Evolutionary conservation across 2,113 vertebrate species (phyloP).

Genomic region (Catharus bicknelli): DNA sequence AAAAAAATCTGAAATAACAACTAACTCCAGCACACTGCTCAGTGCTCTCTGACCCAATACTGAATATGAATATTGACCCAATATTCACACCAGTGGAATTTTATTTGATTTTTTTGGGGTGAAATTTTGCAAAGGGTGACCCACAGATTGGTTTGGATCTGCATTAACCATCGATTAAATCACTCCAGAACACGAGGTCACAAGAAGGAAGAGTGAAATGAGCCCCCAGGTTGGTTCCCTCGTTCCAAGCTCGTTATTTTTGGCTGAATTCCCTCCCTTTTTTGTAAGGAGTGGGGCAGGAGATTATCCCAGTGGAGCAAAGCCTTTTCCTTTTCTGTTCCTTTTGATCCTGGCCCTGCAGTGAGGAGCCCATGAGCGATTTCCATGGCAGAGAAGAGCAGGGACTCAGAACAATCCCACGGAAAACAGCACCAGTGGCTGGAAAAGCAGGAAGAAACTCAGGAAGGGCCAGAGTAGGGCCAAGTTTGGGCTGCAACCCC

Average conservation of each 20-base stretch:
- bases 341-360: background rate
- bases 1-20: background rate
- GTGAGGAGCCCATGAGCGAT: background rate
- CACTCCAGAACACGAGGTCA: background rate
- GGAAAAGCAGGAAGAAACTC: background rate
- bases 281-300: background rate
- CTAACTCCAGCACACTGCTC: no score
- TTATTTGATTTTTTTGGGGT: background rate
- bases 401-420: background rate
- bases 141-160: background rate
- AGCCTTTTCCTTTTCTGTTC: background rate
- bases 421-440: background rate
- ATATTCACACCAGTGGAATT: rapidly evolving
- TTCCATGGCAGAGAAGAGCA: background rate
- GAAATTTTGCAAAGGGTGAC: background rate
- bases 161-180: background rate
- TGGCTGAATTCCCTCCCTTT: background rate
- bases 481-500: background rate
- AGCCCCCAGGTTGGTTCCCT: background rate
- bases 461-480: background rate
- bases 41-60: no score
- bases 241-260: background rate
- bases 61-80: no score
- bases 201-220: background rate
- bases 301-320: background rate